Percentiles rank a stretch among this genome's conserved stretches.
phyloP scores from a whole-genome alignment of 2,113 vertebrate species.

The Eulemur macaco region DNA sequence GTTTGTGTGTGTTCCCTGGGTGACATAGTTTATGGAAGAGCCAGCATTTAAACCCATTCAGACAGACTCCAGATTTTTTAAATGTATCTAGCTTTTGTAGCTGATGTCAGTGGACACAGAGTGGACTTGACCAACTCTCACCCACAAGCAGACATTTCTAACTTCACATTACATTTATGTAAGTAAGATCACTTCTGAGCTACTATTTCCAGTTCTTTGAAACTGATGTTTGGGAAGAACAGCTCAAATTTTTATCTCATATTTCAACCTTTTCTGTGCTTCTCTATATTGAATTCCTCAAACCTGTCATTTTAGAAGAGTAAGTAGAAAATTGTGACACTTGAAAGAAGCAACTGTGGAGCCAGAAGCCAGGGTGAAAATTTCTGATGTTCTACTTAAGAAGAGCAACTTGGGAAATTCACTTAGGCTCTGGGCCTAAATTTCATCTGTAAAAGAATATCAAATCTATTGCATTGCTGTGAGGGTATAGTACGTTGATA shows the following conservation, averaged over 20 bases:
- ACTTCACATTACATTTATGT: background rate
- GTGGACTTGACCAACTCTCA: background rate
- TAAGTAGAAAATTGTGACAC: background rate
- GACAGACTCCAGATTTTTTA: background rate
- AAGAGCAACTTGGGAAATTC: background rate
- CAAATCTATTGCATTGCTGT: background rate
- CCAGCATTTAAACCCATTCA: background rate
- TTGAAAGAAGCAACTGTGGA: background rate
- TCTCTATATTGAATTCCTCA: background rate
- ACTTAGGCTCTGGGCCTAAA: background rate
- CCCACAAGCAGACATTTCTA: background rate
- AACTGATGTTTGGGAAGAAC: background rate
- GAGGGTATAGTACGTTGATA: background rate
- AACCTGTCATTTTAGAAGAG: background rate
- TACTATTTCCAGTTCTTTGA: background rate
- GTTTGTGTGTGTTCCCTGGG: background rate
- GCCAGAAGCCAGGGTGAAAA: background rate
- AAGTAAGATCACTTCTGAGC: background rate
- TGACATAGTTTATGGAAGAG: background rate
- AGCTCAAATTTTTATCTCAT: background rate
- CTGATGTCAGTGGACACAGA: background rate
- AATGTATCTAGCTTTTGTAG: background rate
- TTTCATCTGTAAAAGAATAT: background rate
- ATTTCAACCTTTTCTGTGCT: background rate
- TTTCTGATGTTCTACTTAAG: background rate